phyloP scores from a whole-genome alignment of 2,797 vertebrate genomes.

The Diplodus puntazzo region DNA sequence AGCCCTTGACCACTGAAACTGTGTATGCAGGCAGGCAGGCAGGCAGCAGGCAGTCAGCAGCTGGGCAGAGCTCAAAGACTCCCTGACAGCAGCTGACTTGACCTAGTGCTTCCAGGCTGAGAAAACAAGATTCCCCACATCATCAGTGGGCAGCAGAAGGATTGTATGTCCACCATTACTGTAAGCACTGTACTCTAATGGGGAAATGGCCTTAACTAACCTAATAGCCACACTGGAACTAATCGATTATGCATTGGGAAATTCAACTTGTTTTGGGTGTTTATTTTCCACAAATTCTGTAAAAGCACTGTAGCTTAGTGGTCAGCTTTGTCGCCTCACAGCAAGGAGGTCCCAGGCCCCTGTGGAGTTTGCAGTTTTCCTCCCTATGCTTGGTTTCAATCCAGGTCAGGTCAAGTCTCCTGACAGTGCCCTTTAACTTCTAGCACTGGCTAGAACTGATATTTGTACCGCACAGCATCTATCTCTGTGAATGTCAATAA shows the following conservation, averaged over 20 bases:
- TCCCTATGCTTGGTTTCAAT: too few species aligned
- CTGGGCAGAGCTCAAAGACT: conserved; percentile 59
- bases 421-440: too few species aligned
- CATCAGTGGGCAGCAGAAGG: conserved; percentile 48
- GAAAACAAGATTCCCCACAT: conserved; percentile 58
- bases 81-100: conserved; percentile 57
- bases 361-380: too few species aligned
- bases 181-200: conserved; percentile 48
- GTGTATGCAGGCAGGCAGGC: conserved; percentile 48
- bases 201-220: conserved; percentile 47
- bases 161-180: conserved; percentile 55
- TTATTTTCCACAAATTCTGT: background rate
- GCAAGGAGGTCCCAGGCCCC: too few species aligned
- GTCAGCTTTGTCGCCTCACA: too few species aligned
- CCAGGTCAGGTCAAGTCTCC: too few species aligned
- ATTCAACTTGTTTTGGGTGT: conserved; percentile 3
- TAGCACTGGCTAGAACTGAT: too few species aligned
- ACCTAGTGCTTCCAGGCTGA: conserved; percentile 58
- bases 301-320: background rate
- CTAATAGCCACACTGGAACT: conserved; percentile 39
- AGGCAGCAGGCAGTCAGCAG: conserved; percentile 48
- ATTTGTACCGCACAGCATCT: too few species aligned
- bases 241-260: conserved; percentile 26
- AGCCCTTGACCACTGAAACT: conserved; percentile 73
- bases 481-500: too few species aligned